These are phyloP conservation scores for Augochlora pura DNA, from an alignment of 1,140 invertebrate genomes.

Conservation along the genomic window DNA sequence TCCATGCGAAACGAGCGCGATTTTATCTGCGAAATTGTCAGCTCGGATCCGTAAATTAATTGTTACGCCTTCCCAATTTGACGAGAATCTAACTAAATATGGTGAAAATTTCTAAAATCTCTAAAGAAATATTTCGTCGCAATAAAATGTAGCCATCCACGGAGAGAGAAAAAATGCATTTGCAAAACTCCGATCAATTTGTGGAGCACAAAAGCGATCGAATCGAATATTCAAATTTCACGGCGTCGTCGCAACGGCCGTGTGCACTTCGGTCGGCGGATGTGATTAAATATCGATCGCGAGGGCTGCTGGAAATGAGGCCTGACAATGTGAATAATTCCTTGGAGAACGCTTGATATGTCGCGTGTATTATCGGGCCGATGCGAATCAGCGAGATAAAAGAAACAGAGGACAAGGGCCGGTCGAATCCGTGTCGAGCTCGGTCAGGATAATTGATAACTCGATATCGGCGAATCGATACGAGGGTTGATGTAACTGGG, in stretches of 20 bases:
- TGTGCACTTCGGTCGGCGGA: not conserved
- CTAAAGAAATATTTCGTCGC: no score
- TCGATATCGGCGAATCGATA: slow-evolving; percentile 42
- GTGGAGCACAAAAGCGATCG: no score
- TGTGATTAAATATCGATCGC: slow-evolving; percentile 39
- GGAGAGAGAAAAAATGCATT: no score
- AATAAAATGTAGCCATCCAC: no score
- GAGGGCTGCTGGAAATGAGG: not conserved
- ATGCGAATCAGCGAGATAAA: not conserved
- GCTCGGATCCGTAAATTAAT: no score
- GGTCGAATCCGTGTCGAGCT: slow-evolving; percentile 11
- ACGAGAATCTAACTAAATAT: no score
- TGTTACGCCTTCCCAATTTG: no score
- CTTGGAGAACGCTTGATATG: not conserved
- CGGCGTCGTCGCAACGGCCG: not conserved
- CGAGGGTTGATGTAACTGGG: not conserved
- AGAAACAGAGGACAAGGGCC: no score
- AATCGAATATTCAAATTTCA: not conserved
- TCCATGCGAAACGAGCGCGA: no score
- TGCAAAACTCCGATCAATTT: no score
- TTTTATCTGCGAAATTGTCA: no score
- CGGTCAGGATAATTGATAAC: slow-evolving; percentile 38
- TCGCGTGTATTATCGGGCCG: not conserved
- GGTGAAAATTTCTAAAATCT: no score
- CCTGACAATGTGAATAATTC: slow-evolving; percentile 26